phyloP scores from a whole-genome alignment of 1,140 invertebrate species.

The Drosophila repletoides region DNA sequence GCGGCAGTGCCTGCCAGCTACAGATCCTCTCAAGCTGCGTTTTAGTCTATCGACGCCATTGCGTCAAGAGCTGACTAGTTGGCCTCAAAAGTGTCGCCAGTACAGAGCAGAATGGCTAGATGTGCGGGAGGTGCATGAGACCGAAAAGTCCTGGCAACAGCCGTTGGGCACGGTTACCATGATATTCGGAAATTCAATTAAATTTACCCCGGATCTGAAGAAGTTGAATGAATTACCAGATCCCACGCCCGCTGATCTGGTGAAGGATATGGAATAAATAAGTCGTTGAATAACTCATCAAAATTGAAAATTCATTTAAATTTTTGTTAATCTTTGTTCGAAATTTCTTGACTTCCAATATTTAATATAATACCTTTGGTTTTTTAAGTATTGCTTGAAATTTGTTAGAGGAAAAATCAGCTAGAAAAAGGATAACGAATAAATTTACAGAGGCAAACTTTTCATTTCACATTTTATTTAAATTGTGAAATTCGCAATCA shows the following conservation, averaged over 20 bases:
- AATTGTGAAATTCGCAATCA: neutral
- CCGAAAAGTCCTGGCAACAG: slow-evolving; percentile 9
- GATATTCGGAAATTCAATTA: slow-evolving; percentile 33
- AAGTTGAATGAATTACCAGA: neutral
- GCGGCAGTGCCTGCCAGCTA: neutral
- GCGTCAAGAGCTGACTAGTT: slow-evolving; percentile 27
- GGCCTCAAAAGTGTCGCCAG: neutral
- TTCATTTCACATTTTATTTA: no score
- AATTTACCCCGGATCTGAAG: slow-evolving; percentile 1
- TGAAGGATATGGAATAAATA: neutral
- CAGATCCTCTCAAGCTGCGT: neutral
- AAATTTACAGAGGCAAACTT: no score
- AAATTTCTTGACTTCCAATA: no score
- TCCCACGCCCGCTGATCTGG: neutral
- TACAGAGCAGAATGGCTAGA: slow-evolving; percentile 7
- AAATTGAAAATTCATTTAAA: neutral
- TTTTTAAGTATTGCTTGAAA: no score
- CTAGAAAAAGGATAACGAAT: no score
- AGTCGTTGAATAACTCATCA: neutral
- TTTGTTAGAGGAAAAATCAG: no score
- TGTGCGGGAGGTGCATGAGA: slow-evolving; percentile 23
- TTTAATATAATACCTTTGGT: no score
- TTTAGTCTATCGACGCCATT: slow-evolving; percentile 28
- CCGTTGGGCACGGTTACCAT: slow-evolving; percentile 34
- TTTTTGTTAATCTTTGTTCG: no score